These are phyloP conservation scores for Goniozus legneri DNA, from an alignment of 1,140 invertebrate species.

Conservation along the genomic window DNA sequence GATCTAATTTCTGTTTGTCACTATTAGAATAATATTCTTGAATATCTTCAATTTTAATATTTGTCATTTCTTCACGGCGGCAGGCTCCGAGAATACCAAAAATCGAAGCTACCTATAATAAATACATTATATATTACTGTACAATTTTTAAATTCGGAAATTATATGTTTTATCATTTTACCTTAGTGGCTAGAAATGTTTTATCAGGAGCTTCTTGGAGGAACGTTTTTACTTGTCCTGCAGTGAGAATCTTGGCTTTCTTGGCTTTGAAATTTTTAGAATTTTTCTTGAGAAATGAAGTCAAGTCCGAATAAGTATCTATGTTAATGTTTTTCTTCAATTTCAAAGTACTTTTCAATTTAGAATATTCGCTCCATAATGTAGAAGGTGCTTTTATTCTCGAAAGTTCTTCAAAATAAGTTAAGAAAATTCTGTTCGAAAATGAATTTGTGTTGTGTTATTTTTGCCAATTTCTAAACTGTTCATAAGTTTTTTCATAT, in stretches of 20 bases:
- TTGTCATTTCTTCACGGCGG: neutral
- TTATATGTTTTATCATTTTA: neutral
- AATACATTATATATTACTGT: neutral
- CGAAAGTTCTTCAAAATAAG: constrained; percentile 28
- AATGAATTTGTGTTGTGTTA: constrained; percentile 20
- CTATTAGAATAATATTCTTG: neutral
- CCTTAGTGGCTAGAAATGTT: constrained; percentile 6
- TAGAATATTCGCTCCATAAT: constrained; percentile 28
- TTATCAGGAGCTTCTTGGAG: constrained; percentile 7
- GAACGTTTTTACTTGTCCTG: constrained; percentile 1
- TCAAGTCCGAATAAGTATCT: neutral
- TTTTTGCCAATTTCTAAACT: constrained; percentile 13
- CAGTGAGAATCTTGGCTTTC: constrained; percentile 5
- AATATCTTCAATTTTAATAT: neutral
- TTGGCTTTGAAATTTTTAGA: neutral
- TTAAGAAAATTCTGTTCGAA: constrained; percentile 24
- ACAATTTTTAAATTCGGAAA: neutral
- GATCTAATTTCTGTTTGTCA: neutral
- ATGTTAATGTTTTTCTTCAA: constrained; percentile 6
- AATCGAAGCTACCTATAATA: neutral
- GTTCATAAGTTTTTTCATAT: constrained; percentile 6
- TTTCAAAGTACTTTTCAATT: constrained; percentile 11
- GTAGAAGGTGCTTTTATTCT: constrained; percentile 23
- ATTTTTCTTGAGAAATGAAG: constrained; percentile 2
- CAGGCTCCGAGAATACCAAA: neutral